Conservation (phyloP, 2,113 vertebrate species). For the Dromas ardeola region DNA sequence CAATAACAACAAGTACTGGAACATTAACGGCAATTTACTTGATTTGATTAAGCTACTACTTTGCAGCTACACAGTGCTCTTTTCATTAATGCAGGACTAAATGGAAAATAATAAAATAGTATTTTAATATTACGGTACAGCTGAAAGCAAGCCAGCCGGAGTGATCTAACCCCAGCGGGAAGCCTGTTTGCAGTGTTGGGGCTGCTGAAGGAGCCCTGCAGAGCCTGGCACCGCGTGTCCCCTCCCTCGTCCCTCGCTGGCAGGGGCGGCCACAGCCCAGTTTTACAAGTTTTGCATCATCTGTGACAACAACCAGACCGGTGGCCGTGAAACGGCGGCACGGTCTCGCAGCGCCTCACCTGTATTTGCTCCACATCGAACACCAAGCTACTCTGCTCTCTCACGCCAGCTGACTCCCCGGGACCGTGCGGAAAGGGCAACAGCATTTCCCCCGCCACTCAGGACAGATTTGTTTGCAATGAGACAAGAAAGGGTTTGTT, state of each 20-base stretch:
- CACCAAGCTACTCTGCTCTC: not conserved
- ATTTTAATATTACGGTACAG: not conserved
- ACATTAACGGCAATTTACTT: slow-evolving; percentile 55
- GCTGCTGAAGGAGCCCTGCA: not conserved
- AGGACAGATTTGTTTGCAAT: slow-evolving; percentile 48
- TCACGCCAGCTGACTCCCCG: not conserved
- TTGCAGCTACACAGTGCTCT: slow-evolving; percentile 16
- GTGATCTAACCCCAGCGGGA: not conserved
- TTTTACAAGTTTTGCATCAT: accelerated
- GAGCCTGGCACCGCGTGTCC: accelerated
- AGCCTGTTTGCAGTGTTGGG: not conserved
- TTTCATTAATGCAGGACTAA: slow-evolving; percentile 67
- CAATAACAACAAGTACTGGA: not conserved
- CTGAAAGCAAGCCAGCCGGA: not conserved
- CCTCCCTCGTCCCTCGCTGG: accelerated
- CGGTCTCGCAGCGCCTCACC: not conserved
- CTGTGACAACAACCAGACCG: not conserved
- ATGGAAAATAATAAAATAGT: slow-evolving; percentile 61
- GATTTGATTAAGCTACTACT: slow-evolving; percentile 62
- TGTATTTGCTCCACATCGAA: not conserved
- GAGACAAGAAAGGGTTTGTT: slow-evolving; percentile 30
- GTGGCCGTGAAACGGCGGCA: not conserved
- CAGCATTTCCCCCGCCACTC: not conserved
- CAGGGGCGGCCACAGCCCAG: not conserved
- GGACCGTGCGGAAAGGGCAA: not conserved